Conservation (phyloP, 2,113 vertebrate genomes). For the Phrynosoma blainvillii region DNA sequence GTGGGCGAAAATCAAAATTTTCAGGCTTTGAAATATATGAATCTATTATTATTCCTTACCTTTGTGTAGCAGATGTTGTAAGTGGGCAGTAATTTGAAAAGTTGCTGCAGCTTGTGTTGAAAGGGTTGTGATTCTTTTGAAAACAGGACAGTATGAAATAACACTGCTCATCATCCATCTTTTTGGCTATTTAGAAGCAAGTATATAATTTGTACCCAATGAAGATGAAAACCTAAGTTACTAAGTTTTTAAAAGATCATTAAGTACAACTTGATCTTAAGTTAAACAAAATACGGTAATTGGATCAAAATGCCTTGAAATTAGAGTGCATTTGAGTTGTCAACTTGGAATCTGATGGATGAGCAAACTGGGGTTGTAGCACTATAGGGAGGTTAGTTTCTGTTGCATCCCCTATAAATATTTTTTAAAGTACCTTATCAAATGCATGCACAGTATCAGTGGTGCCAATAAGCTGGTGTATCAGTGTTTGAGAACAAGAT, state of each 20-base stretch:
- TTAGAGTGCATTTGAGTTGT: slow-evolving; percentile 42
- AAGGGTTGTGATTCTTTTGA: not conserved
- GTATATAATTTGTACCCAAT: not conserved
- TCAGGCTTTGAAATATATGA: not conserved
- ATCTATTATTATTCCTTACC: not conserved
- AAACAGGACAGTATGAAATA: not conserved
- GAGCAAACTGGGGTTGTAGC: slow-evolving; percentile 43
- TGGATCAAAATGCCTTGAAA: not conserved
- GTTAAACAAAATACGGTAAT: not conserved
- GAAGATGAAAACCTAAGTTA: not conserved
- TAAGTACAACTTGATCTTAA: not conserved
- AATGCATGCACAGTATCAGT: slow-evolving; percentile 57
- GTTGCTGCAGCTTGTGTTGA: not conserved
- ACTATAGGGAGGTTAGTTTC: slow-evolving; percentile 31
- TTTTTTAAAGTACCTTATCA: slow-evolving; percentile 45
- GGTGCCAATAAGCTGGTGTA: slow-evolving; percentile 51
- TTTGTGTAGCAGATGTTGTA: not conserved
- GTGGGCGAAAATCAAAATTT: not conserved
- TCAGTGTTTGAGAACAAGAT: slow-evolving; percentile 51
- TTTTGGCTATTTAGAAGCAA: slow-evolving; percentile 2
- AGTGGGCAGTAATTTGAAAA: not conserved
- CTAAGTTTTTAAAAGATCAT: not conserved
- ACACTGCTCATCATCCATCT: not conserved
- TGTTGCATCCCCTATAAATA: slow-evolving; percentile 39
- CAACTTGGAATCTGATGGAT: slow-evolving; percentile 47